Evolutionary conservation across 1,140 invertebrate genomes (phyloP), one percentile per base, ranked within the genome.

Genomic region (Halyomorpha halys): DNA sequence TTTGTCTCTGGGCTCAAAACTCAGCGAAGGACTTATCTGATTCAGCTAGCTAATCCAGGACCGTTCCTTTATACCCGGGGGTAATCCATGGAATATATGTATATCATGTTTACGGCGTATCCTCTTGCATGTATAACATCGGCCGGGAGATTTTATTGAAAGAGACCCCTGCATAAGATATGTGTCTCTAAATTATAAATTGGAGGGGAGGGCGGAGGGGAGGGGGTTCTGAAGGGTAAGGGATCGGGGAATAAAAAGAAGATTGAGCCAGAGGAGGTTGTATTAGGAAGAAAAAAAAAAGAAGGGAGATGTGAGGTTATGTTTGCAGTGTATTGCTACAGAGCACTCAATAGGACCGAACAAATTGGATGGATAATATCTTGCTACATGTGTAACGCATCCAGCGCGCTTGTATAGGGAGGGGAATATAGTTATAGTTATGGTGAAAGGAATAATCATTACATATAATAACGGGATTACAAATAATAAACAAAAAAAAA

Each of bases 401-500:
- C 27, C 27, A 30, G 3, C 27, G 27, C 3, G 3, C 27, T 30
- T 30, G 18, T 23, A 49, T 21, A 18, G 47, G 44, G 60, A 30
- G 27, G 27, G 27, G 27, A 4, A 44, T 21, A 15, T 11, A 25
- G 39, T 44, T 21, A 60, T 45, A n/a, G 25, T 27, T 27, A 61
- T 19, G n/a, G 5, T 16, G 9, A 16, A 5, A 45, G 25, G 23
- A 59, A 62, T 53, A 63, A 63, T 63, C 65, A 59, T 63, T 56
- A 47, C 56, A 61, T 34, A 59, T 63, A 66, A 66, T 66, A 66
- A 66, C 54, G 45, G 34, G 54, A 61, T 49, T 49, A 19, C 51
- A 23, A 34, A 59, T 63, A 63, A 59, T 63, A 63, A 44, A 62
- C 62, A 63, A 30, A 45, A 16, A 21, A 5, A 56, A 59, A 59